Base-by-base conservation (phyloP, 2,888 invertebrate species). In the Conops quadrifasciatus region DNA sequence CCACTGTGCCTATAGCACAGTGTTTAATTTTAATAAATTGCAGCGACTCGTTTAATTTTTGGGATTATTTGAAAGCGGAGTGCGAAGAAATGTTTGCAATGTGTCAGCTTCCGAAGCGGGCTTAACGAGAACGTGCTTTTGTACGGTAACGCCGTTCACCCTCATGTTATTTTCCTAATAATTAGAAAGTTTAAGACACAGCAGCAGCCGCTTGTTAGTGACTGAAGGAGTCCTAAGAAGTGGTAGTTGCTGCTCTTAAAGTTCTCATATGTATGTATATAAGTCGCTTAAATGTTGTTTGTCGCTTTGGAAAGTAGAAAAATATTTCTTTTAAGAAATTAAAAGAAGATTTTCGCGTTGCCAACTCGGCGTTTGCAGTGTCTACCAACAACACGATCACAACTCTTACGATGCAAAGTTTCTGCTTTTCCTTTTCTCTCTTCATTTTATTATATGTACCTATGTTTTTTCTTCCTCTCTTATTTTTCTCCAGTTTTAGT, bases 21-120 rank as follows among this genome's bases (percentile, higher is more conserved):
- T 45, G 49, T 28, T 67, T 67, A 67, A 67, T 60, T 51, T 36
- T 59, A 67, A 59, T 59, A 24, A 67, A 59, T 67, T 60, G 47
- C 47, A 19, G 21, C 60, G 49, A 21, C 19, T 30, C 68, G 49
- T 60, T 49, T 49, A 28, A 59, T 60, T 47, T 60, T 30, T 15
- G 4, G 49, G 36, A 53, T 43, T 53, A 13, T 43, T 56, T 21
- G 21, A 30, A 66, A 56, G 21, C 9, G 47, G n/a, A 49, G 30
- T 47, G 51, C 49, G 30, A 28, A 21, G 26, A 30, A 49, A 68
- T 60, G 49, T 24, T 66, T 19, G 43, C 53, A 56, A 66, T 43
- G 21, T 68, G 49, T n/a, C 9, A 67, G 45, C 47, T 47, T 53
- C 49, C 13, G 53, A 30, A 26, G n/a, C n/a, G n/a, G 53, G 36